Evolutionary conservation across 2,113 vertebrate genomes (phyloP), one percentile per base, ranked within the genome.

Genomic region (Murina feae): DNA sequence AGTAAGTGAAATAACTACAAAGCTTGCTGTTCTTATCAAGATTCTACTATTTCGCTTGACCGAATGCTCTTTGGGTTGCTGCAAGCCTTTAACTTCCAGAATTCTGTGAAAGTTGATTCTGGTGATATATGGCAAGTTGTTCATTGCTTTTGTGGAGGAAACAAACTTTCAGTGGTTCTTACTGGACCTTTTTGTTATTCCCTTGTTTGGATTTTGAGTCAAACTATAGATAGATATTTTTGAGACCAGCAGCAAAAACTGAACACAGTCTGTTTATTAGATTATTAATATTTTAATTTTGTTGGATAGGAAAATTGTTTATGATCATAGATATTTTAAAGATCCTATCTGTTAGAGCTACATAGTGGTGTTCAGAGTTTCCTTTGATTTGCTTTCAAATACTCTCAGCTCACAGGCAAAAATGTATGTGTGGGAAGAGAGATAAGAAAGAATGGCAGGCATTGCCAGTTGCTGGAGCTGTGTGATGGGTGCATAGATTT

Each of bases 331-430:
- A 65, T 65, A 65, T 65, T 93, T 89, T 47, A 80, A 93, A 86
- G 76, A 30, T 11, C 25, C 47, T 17, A 9, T 58, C 53, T n/a
- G 17, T 84, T 91, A 84, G 82, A 93, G 37, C 51, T 75, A 60
- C 16, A 75, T 6, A 21, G 25, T 37, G 47, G 12, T 74, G n/a
- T 75, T 86, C 58, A 44, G 23, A 47, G 42, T 75, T 60, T 74
- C 71, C 89, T 96, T 83, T 92, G 30, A 76, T 55, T 80, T 86
- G 30, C 60, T 92, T 75, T 65, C 42, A 76, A 20, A 47, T 76
- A 63, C 39, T 37, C 55, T 25, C 21, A 16, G 75, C 69, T 78
- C 37, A 84, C 51, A 32, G 13, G n/a, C 21, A 28, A 58, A 28
- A 28, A 65, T 37, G 47, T 44, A 9, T 14, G 9, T 65, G 60